Evolutionary conservation across 92 coral and sea anemone species (phyloP), one percentile per base, ranked within the genome.

Genomic region (Pocillopora meandrina): DNA sequence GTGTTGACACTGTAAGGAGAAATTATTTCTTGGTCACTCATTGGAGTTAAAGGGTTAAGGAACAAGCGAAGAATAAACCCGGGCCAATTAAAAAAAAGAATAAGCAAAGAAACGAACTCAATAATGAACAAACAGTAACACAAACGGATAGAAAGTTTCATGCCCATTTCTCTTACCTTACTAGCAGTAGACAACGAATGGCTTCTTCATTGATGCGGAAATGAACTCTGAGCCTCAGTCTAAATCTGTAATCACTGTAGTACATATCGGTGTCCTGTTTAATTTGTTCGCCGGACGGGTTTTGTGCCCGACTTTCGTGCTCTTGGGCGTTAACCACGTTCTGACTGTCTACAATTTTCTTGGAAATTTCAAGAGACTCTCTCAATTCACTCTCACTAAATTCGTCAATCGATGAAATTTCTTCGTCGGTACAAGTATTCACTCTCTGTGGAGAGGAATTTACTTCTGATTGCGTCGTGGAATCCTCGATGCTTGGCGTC

Each of bases 171-270:
- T 59, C 91, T 73, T 82, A 94, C 98, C 91, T 89, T 81, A 94
- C 62, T 13, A 93, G 71, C 33, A 92, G 74, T 6, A 94, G 92
- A 71, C 93, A 94, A 68, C 98, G 76, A 3, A 94, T 87, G 1
- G 98, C 92, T 71, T 92, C 98, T 76, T 94, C 98, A 57, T 94
- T 92, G 35, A 94, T 86, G 84, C 98, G 87, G 85, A 92, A 94
- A 55, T 86, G 94, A 9, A 90, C 94, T 56, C 95, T 87, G 60
- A 92, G 72, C 15, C 85, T 81, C 57, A 93, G 86, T 56, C 84
- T 26, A 60, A 93, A 87, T 57, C 83, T 87, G 86, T 71, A 88
- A 60, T 88, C 97, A 14, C 68, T 72, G 81, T 80, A 52, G 64
- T 70, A 77, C 72, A 77, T 56, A 10, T 70, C 52, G 8, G 52